A percentile compares a stretch with the other conserved stretches of the same genome.
Conservation (phyloP, 2,888 invertebrate species). For the Cryptops parisi region DNA sequence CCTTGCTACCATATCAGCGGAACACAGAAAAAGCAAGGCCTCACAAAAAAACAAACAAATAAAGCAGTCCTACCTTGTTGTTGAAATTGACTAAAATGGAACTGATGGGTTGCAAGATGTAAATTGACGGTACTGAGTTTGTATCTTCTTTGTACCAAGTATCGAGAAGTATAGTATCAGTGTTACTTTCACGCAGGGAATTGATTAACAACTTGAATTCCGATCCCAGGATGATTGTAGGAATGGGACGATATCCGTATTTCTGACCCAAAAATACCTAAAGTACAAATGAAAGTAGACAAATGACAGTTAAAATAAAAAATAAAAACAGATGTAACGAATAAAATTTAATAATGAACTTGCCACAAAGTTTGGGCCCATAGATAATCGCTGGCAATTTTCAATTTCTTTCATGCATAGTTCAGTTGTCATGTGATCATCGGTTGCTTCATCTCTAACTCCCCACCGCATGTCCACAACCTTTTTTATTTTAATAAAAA, state of each 20-base stretch:
- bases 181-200: slow-evolving; percentile 65
- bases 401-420: slow-evolving; percentile 38
- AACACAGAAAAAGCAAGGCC: too few species aligned
- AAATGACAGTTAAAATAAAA: neutral
- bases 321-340: neutral
- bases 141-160: slow-evolving; percentile 94
- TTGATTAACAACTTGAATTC: slow-evolving; percentile 77
- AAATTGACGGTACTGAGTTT: slow-evolving; percentile 89
- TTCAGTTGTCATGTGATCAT: slow-evolving; percentile 39
- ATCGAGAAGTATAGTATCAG: slow-evolving; percentile 68
- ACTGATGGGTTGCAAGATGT: slow-evolving; percentile 90
- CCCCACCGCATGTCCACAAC: slow-evolving; percentile 40
- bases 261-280: slow-evolving; percentile 91
- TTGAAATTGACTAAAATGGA: slow-evolving; percentile 94
- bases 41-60: neutral
- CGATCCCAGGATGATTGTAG: slow-evolving; percentile 82
- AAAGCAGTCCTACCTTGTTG: slow-evolving; percentile 59
- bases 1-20: too few species aligned
- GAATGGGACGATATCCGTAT: slow-evolving; percentile 95
- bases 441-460: slow-evolving; percentile 37
- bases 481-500: slow-evolving; percentile 16
- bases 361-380: slow-evolving; percentile 37
- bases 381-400: slow-evolving; percentile 37
- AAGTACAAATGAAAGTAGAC: too few species aligned
- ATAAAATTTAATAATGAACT: slow-evolving; percentile 2